Base-by-base conservation (phyloP, 2,797 vertebrate genomes). In the Schizothorax lantsangensis region DNA sequence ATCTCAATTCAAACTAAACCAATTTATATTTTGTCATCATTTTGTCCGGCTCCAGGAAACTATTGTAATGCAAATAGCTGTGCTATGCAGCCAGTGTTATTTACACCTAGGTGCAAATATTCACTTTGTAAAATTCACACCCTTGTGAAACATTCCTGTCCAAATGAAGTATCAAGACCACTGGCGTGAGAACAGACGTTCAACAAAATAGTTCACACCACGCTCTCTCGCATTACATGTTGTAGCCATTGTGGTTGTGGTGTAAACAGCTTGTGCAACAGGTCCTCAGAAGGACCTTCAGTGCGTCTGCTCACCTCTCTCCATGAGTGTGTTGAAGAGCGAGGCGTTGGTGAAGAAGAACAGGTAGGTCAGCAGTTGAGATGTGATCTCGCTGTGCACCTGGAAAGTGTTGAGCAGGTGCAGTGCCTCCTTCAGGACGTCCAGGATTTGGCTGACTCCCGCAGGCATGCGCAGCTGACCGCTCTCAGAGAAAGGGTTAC, bases 321-420 rank as follows among this genome's bases (percentile, higher is more conserved):
- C 96, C 96, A 96, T 96, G 78, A 96, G 95, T 1, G 93, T 86
- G 88, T 96, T 96, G 94, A 96, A 96, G 81, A 96, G 92, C 1
- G 96, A 96, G 0, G 96, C 95, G 6, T 96, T 96, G 91, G 95
- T 95, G 93, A 96, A 96, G 94, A 96, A 96, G 93, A 96, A 95
- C 80, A 96, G 93, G 92, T 96, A 96, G 62, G 94, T 93, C 7
- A 95, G 93, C 68, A 96, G 95, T 83, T 96, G 96, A 0, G 94
- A 81, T 0, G 93, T 91, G 91, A 96, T 95, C 89, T 95, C 94
- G 0, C 91, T 84, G 47, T 96, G 96, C 77, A 96, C 95, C 89
- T 94, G 93, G 90, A 94, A 95, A 47, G 90, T 87, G 0, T 92
- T 92, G 57, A 96, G 94, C 11, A 96, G 93, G 81, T 92, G 89